A percentile compares a stretch with the other conserved stretches of the same genome.
Conservation (phyloP, 1,140 invertebrate species). For the Panulirus ornatus region DNA sequence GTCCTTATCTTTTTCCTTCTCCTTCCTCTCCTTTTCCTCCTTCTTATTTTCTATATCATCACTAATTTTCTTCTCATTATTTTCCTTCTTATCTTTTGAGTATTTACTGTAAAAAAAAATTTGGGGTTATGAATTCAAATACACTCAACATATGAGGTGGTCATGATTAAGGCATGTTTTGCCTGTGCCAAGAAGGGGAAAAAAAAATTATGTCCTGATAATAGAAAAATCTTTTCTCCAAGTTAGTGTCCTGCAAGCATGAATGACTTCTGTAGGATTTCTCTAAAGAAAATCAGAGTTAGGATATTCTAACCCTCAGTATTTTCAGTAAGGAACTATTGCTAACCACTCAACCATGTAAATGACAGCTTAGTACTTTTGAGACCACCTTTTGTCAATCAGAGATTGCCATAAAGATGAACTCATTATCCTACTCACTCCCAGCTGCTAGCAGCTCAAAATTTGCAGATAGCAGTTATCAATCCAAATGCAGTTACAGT, state of each 20-base stretch:
- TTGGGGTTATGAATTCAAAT: not conserved
- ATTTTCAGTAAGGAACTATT: too few species aligned
- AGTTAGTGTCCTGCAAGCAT: not conserved
- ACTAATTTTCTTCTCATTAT: constrained; percentile 75
- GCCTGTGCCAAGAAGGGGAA: too few species aligned
- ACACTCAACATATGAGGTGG: not conserved
- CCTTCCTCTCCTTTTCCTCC: constrained; percentile 29
- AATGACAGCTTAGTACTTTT: too few species aligned
- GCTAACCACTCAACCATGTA: too few species aligned
- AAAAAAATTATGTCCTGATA: not conserved
- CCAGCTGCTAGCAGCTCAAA: too few species aligned
- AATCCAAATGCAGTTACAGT: too few species aligned
- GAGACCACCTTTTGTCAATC: too few species aligned
- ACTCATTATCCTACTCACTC: too few species aligned
- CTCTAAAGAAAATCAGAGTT: not conserved
- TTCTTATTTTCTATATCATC: constrained; percentile 32
- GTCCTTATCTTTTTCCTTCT: constrained; percentile 46
- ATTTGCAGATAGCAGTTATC: too few species aligned
- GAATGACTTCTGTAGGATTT: not conserved
- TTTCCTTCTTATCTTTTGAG: constrained; percentile 66
- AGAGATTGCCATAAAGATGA: too few species aligned
- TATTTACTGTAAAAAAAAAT: constrained; percentile 67
- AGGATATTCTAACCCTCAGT: too few species aligned
- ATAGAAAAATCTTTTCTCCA: not conserved
- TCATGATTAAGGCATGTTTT: too few species aligned